Conservation (phyloP, 2,113 vertebrate genomes). For the Amphilophus citrinellus region DNA sequence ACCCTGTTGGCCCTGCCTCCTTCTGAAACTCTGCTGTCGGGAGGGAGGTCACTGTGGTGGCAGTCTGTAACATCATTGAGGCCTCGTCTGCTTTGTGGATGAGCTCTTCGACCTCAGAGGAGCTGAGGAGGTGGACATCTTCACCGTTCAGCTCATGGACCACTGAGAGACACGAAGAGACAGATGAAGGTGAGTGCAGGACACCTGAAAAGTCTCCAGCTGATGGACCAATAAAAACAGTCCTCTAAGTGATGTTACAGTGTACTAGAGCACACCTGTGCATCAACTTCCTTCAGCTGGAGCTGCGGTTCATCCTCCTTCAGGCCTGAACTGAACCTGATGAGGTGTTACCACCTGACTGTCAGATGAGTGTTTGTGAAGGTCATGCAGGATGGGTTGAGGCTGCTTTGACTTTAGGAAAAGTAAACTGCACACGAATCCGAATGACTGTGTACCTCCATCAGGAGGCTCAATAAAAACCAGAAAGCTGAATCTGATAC, state of each 20-base stretch:
- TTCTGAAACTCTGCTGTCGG: constrained; percentile 19
- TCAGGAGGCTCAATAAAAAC: not conserved
- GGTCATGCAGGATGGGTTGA: not conserved
- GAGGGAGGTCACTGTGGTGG: constrained; percentile 15
- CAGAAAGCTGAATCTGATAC: not conserved
- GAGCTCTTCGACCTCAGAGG: constrained; percentile 91
- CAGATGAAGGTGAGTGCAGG: not conserved
- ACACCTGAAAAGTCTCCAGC: not conserved
- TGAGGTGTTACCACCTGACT: not conserved
- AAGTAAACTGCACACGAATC: not conserved
- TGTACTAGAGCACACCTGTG: not conserved
- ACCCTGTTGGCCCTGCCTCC: not conserved
- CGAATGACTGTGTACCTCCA: not conserved
- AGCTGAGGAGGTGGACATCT: constrained; percentile 89
- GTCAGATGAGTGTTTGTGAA: not conserved
- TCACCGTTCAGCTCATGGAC: constrained; percentile 89
- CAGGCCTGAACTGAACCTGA: not conserved
- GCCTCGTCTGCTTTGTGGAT: constrained; percentile 92
- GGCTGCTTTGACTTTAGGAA: constrained; percentile 3
- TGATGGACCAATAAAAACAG: constrained; percentile 12
- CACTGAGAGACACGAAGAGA: constrained; percentile 78
- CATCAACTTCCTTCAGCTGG: not conserved
- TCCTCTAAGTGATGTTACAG: not conserved
- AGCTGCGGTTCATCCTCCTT: not conserved
- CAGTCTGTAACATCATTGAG: constrained; percentile 74